phyloP scores from a whole-genome alignment of 1,140 invertebrate species.

The Hermetia illucens region DNA sequence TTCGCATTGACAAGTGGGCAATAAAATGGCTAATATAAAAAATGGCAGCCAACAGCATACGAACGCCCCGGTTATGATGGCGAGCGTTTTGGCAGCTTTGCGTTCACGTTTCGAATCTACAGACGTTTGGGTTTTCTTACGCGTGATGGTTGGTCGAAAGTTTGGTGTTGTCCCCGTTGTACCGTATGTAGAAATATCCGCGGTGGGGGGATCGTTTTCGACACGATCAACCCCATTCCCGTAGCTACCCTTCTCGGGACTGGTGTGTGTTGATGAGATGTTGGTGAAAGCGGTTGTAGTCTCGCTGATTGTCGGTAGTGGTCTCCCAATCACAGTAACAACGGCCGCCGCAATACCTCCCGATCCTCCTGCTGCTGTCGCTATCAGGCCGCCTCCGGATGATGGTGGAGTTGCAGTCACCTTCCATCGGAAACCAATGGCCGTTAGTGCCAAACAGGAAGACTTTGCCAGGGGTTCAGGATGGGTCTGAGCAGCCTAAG shows the following conservation, averaged over 20 bases:
- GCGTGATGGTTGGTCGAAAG: slow-evolving; percentile 3
- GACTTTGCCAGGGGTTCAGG: slow-evolving; percentile 8
- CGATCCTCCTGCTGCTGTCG: slow-evolving; percentile 40
- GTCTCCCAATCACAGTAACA: slow-evolving; percentile 52
- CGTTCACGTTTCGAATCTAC: slow-evolving; percentile 70
- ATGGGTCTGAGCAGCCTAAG: slow-evolving; percentile 5
- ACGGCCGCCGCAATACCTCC: slow-evolving; percentile 57
- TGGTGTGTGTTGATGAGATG: slow-evolving; percentile 52
- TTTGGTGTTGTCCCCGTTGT: slow-evolving; percentile 14
- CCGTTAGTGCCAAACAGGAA: slow-evolving; percentile 7
- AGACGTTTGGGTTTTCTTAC: slow-evolving; percentile 45
- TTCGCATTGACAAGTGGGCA: slow-evolving; percentile 52
- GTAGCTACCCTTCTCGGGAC: slow-evolving; percentile 49
- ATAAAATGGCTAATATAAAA: slow-evolving; percentile 73
- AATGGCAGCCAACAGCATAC: slow-evolving; percentile 82
- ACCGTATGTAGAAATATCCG: slow-evolving; percentile 28
- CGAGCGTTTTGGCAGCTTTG: slow-evolving; percentile 82
- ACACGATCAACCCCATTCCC: slow-evolving; percentile 40
- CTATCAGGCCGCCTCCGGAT: slow-evolving; percentile 35
- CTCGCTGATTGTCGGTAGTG: slow-evolving; percentile 52
- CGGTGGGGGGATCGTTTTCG: slow-evolving; percentile 46
- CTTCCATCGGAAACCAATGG: slow-evolving; percentile 9
- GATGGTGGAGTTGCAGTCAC: slow-evolving; percentile 24
- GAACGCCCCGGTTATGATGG: slow-evolving; percentile 81
- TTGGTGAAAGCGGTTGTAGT: slow-evolving; percentile 48